Percentiles rank a stretch among this genome's conserved stretches.
Conservation (phyloP, 2,888 invertebrate genomes). For the Elegia similella region DNA sequence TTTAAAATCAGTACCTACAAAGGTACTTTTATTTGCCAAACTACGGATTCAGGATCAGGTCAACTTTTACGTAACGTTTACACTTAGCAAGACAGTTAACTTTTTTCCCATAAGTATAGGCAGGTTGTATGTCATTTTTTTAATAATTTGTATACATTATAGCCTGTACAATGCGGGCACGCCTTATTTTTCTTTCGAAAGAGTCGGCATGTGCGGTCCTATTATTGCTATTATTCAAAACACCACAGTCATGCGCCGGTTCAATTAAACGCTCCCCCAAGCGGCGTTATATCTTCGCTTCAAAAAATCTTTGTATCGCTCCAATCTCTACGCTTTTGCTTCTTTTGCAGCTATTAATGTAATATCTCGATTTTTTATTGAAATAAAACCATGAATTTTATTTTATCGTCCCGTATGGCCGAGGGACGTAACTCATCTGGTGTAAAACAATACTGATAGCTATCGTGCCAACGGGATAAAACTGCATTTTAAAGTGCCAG, state of each 20-base stretch:
- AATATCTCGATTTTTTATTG: slow-evolving; percentile 55
- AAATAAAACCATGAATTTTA: slow-evolving; percentile 65
- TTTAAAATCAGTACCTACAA: no score
- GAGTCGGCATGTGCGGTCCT: slow-evolving; percentile 52
- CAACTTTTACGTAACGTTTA: no score
- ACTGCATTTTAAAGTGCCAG: slow-evolving; percentile 50
- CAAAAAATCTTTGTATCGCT: slow-evolving; percentile 60
- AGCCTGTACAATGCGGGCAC: slow-evolving; percentile 8
- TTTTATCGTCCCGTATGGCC: slow-evolving; percentile 64
- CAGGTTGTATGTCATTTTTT: neutral
- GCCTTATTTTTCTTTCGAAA: slow-evolving; percentile 43
- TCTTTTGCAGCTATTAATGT: slow-evolving; percentile 70
- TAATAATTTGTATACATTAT: neutral
- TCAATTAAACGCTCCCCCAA: slow-evolving; percentile 66
- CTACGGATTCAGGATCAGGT: no score
- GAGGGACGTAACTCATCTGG: slow-evolving; percentile 63
- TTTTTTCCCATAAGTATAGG: no score
- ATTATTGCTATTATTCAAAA: slow-evolving; percentile 70
- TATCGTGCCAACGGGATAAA: slow-evolving; percentile 60
- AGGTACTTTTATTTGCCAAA: no score
- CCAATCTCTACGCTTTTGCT: slow-evolving; percentile 53
- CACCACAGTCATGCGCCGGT: slow-evolving; percentile 64
- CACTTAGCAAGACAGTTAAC: no score
- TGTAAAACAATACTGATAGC: slow-evolving; percentile 73
- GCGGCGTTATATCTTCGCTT: slow-evolving; percentile 57